phyloP scores from a whole-genome alignment of 1,140 invertebrate species.

The Limonius californicus region DNA sequence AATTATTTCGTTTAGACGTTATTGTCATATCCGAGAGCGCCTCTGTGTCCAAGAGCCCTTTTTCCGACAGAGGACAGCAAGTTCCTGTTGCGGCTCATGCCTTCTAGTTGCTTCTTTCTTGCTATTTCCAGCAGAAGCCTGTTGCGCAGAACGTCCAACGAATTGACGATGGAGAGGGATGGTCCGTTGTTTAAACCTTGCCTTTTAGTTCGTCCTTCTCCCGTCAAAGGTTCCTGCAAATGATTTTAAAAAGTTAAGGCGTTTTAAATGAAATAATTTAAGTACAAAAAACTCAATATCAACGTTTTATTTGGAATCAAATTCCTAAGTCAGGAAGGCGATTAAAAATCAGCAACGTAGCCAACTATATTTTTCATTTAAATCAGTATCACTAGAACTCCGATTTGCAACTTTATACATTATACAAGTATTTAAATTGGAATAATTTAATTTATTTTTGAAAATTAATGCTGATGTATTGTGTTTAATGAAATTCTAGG shows the following conservation, averaged over 20 bases:
- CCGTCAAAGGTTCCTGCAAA: constrained; percentile 15
- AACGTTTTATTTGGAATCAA: no score
- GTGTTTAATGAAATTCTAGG: no score
- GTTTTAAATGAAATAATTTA: no score
- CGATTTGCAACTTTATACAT: background rate
- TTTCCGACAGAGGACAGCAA: constrained; percentile 50
- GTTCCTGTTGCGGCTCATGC: constrained; percentile 45
- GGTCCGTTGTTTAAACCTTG: constrained; percentile 35
- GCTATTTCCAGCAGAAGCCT: constrained; percentile 69
- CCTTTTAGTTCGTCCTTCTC: constrained; percentile 36
- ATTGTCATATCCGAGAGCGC: background rate
- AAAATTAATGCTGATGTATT: no score
- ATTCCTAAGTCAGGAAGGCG: no score
- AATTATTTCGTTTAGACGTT: background rate
- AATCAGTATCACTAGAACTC: no score
- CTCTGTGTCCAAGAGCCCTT: constrained; percentile 7
- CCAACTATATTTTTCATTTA: no score
- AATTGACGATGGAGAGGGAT: constrained; percentile 73
- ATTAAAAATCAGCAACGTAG: no score
- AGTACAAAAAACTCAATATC: no score
- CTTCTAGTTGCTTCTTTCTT: constrained; percentile 65
- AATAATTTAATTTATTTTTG: no score
- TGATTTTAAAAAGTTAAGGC: background rate
- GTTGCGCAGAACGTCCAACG: constrained; percentile 71
- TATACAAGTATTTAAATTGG: no score